These are phyloP conservation scores for Syndactyla subalaris DNA, from an alignment of 2,797 vertebrate genomes.

Conservation along the genomic window DNA sequence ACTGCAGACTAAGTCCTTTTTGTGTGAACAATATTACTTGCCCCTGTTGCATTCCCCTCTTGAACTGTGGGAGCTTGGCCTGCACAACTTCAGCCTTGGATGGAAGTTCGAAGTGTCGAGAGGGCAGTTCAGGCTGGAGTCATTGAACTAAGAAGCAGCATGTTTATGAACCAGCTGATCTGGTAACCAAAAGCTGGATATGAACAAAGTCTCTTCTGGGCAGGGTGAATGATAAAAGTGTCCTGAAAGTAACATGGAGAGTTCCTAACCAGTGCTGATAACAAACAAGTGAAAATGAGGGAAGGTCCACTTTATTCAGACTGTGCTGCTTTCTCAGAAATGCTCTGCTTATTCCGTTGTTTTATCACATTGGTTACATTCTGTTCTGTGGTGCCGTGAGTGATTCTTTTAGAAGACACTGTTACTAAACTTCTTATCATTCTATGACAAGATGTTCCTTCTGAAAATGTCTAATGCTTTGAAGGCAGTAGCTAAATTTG, in stretches of 20 bases:
- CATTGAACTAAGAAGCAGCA: neutral
- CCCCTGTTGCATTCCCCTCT: neutral
- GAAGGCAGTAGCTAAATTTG: neutral
- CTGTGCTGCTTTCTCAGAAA: neutral
- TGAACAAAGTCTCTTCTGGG: neutral
- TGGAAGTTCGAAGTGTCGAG: neutral
- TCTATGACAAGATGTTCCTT: neutral
- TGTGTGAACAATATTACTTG: neutral
- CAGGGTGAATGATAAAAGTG: neutral
- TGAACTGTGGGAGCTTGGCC: neutral
- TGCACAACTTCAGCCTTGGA: neutral
- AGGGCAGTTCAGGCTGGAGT: neutral
- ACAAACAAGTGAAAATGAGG: neutral
- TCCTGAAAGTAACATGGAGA: neutral
- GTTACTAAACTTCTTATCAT: neutral
- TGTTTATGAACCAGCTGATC: neutral
- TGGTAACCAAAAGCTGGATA: neutral
- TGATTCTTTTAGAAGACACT: neutral
- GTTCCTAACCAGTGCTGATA: neutral
- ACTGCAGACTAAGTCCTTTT: neutral
- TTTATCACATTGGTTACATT: neutral
- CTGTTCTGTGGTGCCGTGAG: neutral
- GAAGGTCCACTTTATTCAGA: neutral
- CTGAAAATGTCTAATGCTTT: neutral
- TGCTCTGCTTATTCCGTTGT: neutral